Conservation (phyloP, 2,888 invertebrate species). For the Drosophila lutescens region DNA sequence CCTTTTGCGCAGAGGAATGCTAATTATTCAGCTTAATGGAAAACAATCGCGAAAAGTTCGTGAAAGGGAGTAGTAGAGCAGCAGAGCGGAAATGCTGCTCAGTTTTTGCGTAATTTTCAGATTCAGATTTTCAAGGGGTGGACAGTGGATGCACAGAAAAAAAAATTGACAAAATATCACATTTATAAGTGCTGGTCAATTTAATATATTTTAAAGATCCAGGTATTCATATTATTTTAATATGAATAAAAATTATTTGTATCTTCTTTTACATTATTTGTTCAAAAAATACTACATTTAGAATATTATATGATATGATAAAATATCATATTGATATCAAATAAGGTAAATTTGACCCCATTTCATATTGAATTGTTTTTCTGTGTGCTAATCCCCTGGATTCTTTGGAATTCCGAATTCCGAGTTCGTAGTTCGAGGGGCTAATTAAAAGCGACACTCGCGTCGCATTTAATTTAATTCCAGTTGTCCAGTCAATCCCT, state of each 20-base stretch:
- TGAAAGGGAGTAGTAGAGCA: background rate
- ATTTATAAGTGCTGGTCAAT: too few relatives aligned
- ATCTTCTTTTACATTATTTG: too few relatives aligned
- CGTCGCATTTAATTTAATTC: slow-evolving; percentile 40
- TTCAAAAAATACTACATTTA: too few relatives aligned
- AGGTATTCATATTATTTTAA: too few relatives aligned
- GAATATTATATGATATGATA: too few relatives aligned
- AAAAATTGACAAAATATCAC: too few relatives aligned
- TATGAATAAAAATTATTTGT: too few relatives aligned
- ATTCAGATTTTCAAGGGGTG: slow-evolving; percentile 1
- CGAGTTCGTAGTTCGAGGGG: background rate
- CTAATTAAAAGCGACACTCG: slow-evolving; percentile 49
- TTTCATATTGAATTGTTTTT: too few relatives aligned
- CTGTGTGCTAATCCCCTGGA: background rate
- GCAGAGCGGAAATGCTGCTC: slow-evolving; percentile 22
- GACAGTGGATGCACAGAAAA: slow-evolving; percentile 2
- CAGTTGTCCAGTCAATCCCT: slow-evolving; percentile 22
- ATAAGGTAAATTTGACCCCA: too few relatives aligned
- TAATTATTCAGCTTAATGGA: slow-evolving; percentile 69
- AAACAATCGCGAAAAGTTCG: slow-evolving; percentile 59
- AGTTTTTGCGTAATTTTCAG: slow-evolving; percentile 15
- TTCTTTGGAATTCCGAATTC: background rate
- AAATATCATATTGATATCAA: too few relatives aligned
- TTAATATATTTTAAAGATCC: too few relatives aligned
- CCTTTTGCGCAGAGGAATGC: slow-evolving; percentile 29